Evolutionary conservation across 1,140 invertebrate species (phyloP).

Genomic region (Venustaconcha ellipsiformis): DNA sequence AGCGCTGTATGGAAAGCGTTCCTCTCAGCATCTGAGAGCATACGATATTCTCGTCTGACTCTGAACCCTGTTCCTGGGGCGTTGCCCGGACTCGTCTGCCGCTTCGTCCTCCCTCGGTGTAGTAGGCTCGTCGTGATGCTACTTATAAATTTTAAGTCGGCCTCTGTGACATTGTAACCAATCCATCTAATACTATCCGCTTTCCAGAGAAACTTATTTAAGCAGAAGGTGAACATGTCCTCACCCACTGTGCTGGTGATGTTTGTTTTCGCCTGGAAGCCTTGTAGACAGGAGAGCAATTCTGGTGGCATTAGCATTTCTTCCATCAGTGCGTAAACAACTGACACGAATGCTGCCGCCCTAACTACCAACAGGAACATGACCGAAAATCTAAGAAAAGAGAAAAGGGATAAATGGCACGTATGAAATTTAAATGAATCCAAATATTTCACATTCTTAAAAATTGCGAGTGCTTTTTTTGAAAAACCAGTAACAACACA

Average conservation of each 20-base stretch:
- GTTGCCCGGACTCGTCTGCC: conserved; percentile 2
- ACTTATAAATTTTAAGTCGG: conserved; percentile 15
- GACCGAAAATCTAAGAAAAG: too few relatives aligned
- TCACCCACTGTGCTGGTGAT: neutral
- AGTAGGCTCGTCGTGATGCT: conserved; percentile 12
- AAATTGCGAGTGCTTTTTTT: too few relatives aligned
- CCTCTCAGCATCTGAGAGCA: conserved; percentile 19
- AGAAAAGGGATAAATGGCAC: too few relatives aligned
- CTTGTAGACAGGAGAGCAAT: conserved; percentile 1
- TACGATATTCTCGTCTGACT: conserved; percentile 21
- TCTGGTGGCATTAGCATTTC: neutral
- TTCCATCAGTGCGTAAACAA: too few relatives aligned
- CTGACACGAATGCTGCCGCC: too few relatives aligned
- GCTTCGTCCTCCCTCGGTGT: conserved; percentile 5
- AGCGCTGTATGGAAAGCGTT: conserved; percentile 22
- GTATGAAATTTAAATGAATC: too few relatives aligned
- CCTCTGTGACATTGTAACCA: conserved; percentile 17
- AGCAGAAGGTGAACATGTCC: conserved; percentile 6
- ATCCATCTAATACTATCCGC: conserved; percentile 1
- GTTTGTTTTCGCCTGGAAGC: neutral
- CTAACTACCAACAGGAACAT: too few relatives aligned
- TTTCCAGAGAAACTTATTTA: conserved; percentile 24
- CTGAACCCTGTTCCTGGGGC: conserved; percentile 23
- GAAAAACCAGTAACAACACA: too few relatives aligned
- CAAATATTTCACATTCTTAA: too few relatives aligned